These are phyloP conservation scores for Oenanthe melanoleuca DNA, from an alignment of 2,113 vertebrate species.

Conservation along the genomic window DNA sequence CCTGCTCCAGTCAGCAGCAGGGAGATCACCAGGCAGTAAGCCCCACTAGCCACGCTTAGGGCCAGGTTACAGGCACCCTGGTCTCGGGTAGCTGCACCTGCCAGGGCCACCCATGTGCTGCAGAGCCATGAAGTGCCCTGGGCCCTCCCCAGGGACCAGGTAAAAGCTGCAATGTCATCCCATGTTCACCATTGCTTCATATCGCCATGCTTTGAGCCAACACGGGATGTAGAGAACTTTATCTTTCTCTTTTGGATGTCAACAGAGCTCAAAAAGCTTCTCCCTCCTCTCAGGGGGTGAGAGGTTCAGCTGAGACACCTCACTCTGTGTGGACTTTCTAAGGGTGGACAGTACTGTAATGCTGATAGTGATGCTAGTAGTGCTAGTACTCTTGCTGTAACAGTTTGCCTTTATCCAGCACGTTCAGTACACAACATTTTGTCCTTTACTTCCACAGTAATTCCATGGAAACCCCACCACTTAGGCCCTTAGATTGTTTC, in stretches of 20 bases:
- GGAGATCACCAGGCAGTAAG: background rate
- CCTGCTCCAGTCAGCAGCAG: background rate
- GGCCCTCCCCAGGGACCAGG: background rate
- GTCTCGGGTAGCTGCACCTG: background rate
- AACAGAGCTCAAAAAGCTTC: conserved; percentile 20
- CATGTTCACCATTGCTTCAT: conserved; percentile 63
- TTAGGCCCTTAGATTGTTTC: conserved; percentile 63
- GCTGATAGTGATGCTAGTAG: background rate
- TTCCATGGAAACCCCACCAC: conserved; percentile 22
- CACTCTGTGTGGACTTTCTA: background rate
- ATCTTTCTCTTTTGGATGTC: conserved; percentile 37
- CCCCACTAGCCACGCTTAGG: background rate
- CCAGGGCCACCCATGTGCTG: background rate
- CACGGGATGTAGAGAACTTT: background rate
- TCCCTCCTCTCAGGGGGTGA: conserved; percentile 21
- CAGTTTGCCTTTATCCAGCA: conserved; percentile 30
- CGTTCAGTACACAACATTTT: conserved; percentile 39
- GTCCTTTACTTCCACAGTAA: conserved; percentile 62
- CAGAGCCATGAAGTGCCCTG: background rate
- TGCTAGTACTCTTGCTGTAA: background rate
- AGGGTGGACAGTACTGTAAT: conserved; percentile 4
- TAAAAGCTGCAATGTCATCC: conserved; percentile 50
- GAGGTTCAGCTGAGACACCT: conserved; percentile 21
- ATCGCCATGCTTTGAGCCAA: conserved; percentile 43
- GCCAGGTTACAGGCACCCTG: background rate